A percentile compares a stretch with the other conserved stretches of the same genome.
Evolutionary conservation across 2,797 vertebrate genomes (phyloP).

Genomic region (Allobates femoralis): DNA sequence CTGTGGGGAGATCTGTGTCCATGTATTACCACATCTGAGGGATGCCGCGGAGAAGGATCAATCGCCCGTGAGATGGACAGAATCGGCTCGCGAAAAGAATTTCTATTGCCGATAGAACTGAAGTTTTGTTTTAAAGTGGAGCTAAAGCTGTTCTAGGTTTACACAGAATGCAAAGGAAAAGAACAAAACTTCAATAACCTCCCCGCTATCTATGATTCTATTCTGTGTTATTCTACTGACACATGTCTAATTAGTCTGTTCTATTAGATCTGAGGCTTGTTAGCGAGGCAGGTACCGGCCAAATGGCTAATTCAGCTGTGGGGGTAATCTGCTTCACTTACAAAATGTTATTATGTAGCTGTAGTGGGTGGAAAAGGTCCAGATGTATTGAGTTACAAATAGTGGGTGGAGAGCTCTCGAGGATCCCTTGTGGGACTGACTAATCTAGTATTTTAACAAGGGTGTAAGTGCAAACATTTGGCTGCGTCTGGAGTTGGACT

Average conservation of each 20-base stretch:
- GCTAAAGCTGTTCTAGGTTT: background rate
- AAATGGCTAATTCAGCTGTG: conserved; percentile 30
- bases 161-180: background rate
- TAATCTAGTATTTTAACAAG: conserved; percentile 31
- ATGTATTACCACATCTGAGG: conserved; percentile 40
- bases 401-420: conserved; percentile 1
- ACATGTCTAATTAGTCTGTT: background rate
- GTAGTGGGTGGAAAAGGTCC: conserved; percentile 10
- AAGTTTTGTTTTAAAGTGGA: conserved; percentile 34
- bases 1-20: conserved; percentile 39
- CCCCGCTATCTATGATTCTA: background rate
- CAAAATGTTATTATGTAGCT: conserved; percentile 21
- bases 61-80: conserved; percentile 28
- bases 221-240: background rate
- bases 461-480: conserved; percentile 6
- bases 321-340: conserved; percentile 15
- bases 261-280: conserved; percentile 10
- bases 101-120: conserved; percentile 12
- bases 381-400: conserved; percentile 20
- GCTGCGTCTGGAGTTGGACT: background rate
- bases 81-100: conserved; percentile 20
- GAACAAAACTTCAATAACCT: background rate
- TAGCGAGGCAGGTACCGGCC: background rate
- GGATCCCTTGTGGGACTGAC: conserved; percentile 10
- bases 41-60: conserved; percentile 32